A percentile compares a stretch with the other conserved stretches of the same genome.
phyloP scores from a whole-genome alignment of 2,113 vertebrate genomes.

The Eidolon helvum region DNA sequence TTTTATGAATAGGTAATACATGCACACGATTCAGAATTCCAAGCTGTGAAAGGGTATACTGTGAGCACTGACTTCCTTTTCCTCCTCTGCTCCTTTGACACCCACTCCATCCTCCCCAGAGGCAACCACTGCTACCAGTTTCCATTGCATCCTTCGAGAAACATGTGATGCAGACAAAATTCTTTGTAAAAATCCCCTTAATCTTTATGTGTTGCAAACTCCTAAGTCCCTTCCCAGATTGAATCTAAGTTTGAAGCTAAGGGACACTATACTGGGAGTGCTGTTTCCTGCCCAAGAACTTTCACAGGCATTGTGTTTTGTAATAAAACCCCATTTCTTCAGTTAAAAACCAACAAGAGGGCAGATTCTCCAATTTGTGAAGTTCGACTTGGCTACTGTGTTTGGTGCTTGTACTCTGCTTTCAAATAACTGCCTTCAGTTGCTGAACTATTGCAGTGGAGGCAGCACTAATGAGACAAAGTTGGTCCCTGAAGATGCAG shows the following conservation, averaged over 20 bases:
- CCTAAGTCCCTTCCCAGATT: neutral
- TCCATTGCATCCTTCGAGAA: neutral
- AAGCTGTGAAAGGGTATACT: neutral
- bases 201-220: neutral
- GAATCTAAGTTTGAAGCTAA: neutral
- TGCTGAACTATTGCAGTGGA: neutral
- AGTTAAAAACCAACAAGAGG: slow-evolving; percentile 40
- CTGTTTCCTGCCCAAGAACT: slow-evolving; percentile 3
- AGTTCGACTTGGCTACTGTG: slow-evolving; percentile 3
- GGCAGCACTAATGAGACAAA: neutral
- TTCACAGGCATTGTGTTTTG: slow-evolving; percentile 41
- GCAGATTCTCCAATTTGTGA: slow-evolving; percentile 38
- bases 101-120: neutral
- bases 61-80: neutral
- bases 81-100: neutral
- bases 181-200: neutral
- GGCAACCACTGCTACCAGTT: neutral
- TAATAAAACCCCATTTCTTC: slow-evolving; percentile 53
- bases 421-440: neutral
- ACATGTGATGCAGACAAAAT: neutral
- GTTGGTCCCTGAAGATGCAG: neutral
- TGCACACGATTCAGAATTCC: neutral
- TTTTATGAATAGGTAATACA: neutral
- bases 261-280: neutral
- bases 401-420: neutral